Evolutionary conservation across 2,797 vertebrate genomes (phyloP).

Genomic region (Epinephelus awoara): DNA sequence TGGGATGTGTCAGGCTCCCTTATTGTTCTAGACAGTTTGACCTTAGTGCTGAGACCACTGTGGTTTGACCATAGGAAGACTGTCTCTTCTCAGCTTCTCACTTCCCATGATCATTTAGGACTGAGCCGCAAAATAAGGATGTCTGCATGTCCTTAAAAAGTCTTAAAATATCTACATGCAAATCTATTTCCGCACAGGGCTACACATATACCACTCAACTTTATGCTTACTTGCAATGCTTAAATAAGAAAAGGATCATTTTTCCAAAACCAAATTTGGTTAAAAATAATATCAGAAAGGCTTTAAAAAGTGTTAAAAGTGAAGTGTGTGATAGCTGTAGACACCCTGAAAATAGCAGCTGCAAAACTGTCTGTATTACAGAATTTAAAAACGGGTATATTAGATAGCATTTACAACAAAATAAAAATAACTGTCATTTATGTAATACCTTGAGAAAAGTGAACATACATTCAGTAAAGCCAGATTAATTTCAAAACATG

Average conservation of each 20-base stretch:
- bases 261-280: too few relatives aligned
- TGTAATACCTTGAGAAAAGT: constrained; percentile 1
- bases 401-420: neutral
- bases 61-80: neutral
- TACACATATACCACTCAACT: too few relatives aligned
- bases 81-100: neutral
- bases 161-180: too few relatives aligned
- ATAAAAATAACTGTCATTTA: neutral
- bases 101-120: neutral
- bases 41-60: neutral
- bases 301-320: too few relatives aligned
- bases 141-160: too few relatives aligned
- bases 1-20: constrained; percentile 4
- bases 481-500: neutral
- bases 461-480: neutral
- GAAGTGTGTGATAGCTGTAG: too few relatives aligned
- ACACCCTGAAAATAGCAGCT: neutral
- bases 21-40: constrained; percentile 25
- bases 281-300: too few relatives aligned
- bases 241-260: too few relatives aligned
- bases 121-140: neutral
- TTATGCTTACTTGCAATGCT: too few relatives aligned
- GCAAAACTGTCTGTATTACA: neutral
- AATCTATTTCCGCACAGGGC: too few relatives aligned
- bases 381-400: neutral